Evolutionary conservation across 2,113 vertebrate genomes (phyloP).

Genomic region (Andinoacara biseriatus): DNA sequence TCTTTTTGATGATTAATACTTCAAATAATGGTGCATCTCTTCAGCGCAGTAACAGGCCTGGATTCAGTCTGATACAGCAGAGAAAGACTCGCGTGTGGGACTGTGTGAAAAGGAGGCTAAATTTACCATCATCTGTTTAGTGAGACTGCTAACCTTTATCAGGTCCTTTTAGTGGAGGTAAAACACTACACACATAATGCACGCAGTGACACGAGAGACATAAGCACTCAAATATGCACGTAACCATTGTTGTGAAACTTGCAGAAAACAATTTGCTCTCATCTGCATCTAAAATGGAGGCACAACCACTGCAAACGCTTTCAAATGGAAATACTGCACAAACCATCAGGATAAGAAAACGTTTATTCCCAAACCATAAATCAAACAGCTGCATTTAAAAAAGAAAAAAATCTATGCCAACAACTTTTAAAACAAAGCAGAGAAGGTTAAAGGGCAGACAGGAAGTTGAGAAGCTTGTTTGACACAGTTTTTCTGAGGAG

Average conservation of each 20-base stretch:
- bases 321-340: slow-evolving; percentile 19
- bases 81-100: slow-evolving; percentile 61
- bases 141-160: slow-evolving; percentile 70
- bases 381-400: background rate
- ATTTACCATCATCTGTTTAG: slow-evolving; percentile 69
- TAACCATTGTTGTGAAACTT: slow-evolving; percentile 7
- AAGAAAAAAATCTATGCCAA: background rate
- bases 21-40: slow-evolving; percentile 16
- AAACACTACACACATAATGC: slow-evolving; percentile 30
- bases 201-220: background rate
- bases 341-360: background rate
- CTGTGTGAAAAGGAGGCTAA: slow-evolving; percentile 64
- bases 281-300: slow-evolving; percentile 39
- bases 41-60: background rate
- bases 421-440: background rate
- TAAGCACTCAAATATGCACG: background rate
- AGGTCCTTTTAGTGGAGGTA: slow-evolving; percentile 64
- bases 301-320: slow-evolving; percentile 22
- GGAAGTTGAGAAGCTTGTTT: background rate
- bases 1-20: slow-evolving; percentile 26
- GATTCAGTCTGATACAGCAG: slow-evolving; percentile 35
- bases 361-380: background rate
- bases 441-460: background rate
- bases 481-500: background rate
- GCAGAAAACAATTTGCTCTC: slow-evolving; percentile 27